Percentiles rank a stretch among this genome's conserved stretches.
phyloP scores from a whole-genome alignment of 2,113 vertebrate species.

The Ahaetulla prasina region DNA sequence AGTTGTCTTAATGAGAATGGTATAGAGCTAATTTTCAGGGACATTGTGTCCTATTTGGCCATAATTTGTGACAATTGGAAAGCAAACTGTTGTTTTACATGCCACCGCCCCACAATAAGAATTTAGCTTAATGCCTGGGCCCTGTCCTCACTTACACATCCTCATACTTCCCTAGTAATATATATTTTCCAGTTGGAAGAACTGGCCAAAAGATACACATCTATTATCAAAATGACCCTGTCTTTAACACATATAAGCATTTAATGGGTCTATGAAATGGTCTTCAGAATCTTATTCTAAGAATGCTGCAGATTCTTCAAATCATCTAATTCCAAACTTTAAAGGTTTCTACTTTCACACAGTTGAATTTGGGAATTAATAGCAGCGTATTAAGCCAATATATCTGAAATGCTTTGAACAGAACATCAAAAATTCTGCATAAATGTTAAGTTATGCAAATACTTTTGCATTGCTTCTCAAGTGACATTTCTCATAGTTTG shows the following conservation, averaged over 20 bases:
- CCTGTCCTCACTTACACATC: not conserved
- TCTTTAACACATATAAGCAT: not conserved
- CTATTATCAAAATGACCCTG: not conserved
- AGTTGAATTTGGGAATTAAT: not conserved
- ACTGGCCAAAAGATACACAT: not conserved
- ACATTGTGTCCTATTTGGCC: not conserved
- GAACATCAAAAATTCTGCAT: not conserved
- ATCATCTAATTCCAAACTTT: not conserved
- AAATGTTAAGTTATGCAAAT: constrained; percentile 7
- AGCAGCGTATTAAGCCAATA: not conserved
- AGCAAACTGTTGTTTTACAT: not conserved
- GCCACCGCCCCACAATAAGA: not conserved
- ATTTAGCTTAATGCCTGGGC: not conserved
- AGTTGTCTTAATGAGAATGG: not conserved
- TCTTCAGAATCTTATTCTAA: not conserved
- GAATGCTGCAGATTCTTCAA: not conserved
- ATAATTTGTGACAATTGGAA: not conserved
- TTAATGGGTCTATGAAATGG: not conserved
- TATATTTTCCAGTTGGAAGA: not conserved
- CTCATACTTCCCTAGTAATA: not conserved
- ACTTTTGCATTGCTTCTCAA: not conserved
- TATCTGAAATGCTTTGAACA: not conserved
- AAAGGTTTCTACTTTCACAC: not conserved
- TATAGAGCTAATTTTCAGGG: not conserved
- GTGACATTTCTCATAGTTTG: constrained; percentile 34